Conservation (phyloP, 2,113 vertebrate genomes). For the Cygnus buccinator region DNA sequence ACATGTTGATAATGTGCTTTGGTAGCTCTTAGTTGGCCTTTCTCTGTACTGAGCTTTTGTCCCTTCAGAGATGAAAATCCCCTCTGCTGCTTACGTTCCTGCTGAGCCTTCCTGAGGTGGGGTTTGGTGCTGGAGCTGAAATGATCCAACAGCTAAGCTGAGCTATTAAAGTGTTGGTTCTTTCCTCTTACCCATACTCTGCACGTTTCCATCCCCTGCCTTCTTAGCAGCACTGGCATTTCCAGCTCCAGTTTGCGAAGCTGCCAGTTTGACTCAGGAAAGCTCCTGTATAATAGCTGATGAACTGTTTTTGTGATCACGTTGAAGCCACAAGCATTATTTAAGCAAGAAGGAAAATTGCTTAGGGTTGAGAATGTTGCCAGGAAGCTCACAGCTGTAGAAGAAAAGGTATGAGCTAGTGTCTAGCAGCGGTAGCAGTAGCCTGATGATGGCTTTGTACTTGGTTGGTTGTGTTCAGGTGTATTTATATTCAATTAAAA, state of each 20-base stretch:
- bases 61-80: background rate
- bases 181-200: background rate
- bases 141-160: background rate
- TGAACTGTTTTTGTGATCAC: background rate
- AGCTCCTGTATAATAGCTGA: background rate
- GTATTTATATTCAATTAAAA: too few species aligned
- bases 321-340: background rate
- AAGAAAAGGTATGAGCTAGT: background rate
- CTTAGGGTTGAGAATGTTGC: background rate
- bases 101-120: background rate
- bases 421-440: background rate
- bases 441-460: background rate
- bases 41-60: background rate
- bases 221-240: background rate
- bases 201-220: background rate
- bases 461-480: background rate
- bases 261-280: background rate
- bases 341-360: background rate
- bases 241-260: background rate
- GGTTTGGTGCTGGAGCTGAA: background rate
- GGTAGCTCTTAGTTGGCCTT: background rate
- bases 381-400: background rate
- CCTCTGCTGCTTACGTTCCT: background rate
- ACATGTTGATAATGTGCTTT: background rate
- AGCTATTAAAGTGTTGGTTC: background rate